A percentile compares a stretch with the other conserved stretches of the same genome.
These are phyloP conservation scores for Propithecus deckenii DNA, from an alignment of 2,797 vertebrate genomes.

Conservation along the genomic window DNA sequence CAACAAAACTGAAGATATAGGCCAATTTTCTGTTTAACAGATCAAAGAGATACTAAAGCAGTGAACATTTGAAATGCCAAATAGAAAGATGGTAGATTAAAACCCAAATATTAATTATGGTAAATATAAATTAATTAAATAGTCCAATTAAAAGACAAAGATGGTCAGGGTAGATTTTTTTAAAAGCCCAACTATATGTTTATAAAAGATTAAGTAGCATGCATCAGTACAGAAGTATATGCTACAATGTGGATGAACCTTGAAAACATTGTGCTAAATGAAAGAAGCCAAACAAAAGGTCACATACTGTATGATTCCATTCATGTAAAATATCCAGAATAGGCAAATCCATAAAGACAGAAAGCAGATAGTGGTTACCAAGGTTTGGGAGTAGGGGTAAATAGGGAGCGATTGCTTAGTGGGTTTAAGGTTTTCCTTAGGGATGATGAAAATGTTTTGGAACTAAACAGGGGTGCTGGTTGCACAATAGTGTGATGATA, in stretches of 20 bases:
- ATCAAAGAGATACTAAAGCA: slow-evolving; percentile 34
- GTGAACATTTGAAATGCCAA: not conserved
- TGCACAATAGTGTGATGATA: not conserved
- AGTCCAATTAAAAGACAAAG: not conserved
- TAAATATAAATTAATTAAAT: slow-evolving; percentile 32
- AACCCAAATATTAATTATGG: slow-evolving; percentile 30
- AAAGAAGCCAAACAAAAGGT: not conserved
- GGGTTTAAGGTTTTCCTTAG: not conserved
- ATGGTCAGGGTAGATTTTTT: not conserved
- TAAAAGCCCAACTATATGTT: not conserved
- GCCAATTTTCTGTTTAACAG: slow-evolving; percentile 24
- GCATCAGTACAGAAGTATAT: not conserved
- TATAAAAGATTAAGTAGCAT: not conserved
- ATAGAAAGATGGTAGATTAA: slow-evolving; percentile 9
- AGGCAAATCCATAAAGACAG: not conserved
- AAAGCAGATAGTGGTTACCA: not conserved
- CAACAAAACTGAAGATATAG: slow-evolving; percentile 20
- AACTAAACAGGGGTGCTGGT: not conserved
- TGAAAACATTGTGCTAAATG: not conserved
- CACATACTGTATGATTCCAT: not conserved
- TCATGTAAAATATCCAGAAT: not conserved
- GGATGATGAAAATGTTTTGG: not conserved
- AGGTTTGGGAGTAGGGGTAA: not conserved
- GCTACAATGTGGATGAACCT: not conserved
- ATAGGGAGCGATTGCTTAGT: not conserved